Base-by-base conservation (phyloP, 2,113 vertebrate genomes). In the Mesoclemmys tuberculata region DNA sequence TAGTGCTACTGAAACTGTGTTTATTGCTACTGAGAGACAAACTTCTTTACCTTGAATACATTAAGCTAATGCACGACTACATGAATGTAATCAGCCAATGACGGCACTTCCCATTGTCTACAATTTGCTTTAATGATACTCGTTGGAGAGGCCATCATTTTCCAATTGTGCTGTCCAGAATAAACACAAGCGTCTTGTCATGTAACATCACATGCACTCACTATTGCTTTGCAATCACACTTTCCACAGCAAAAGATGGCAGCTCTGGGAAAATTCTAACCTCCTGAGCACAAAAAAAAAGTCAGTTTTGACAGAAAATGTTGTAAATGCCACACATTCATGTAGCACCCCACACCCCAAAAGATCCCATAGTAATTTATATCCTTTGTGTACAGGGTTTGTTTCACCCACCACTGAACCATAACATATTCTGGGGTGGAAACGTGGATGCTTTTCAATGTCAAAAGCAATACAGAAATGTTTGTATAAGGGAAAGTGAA, bases 31-130 rank as follows among this genome's bases (percentile, higher is more conserved):
- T 4, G 52, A 94, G 88, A 94, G 46, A 46, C 80, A 97, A 95
- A 85, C 75, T 95, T 95, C 68, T 94, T 96, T 95, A 97, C 96
- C 95, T 97, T 97, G 97, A 90, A 89, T 84, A 61, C 71, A 91
- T 95, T 97, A 97, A 90, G 83, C 9, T 94, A 96, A 97, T 84
- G 87, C 89, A 46, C 64, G 46, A 52, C 71, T 90, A 84, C 90
- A 87, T 97, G 96, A 94, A 92, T 94, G 87, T 48, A 94, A 97
- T 96, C 94, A 93, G 77, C 84, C 87, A 91, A 92, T 95, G 88
- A 89, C 55, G 46, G 51, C 38, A 3, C 35, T 82, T 78, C 54
- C 84, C 61, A 19, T 84, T 85, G 68, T 82, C 85, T 83, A 46
- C 8, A 5, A 93, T 85, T 89, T 88, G 89, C 85, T 95, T 83